Evolutionary conservation across 2,113 vertebrate genomes (phyloP).

Genomic region (Bambusicola thoracicus): DNA sequence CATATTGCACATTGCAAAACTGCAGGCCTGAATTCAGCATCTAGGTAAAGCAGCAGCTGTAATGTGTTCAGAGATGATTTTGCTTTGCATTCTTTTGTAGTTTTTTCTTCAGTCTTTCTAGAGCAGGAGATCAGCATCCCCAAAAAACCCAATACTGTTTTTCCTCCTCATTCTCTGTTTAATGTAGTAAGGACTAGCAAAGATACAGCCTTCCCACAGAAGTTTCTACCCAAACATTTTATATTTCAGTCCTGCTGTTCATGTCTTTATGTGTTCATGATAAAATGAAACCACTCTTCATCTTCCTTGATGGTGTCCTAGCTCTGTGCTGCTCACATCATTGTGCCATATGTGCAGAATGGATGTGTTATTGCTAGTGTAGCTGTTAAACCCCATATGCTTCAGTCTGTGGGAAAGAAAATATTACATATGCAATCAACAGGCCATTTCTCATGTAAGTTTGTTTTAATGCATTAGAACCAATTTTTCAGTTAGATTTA

Average conservation of each 20-base stretch:
- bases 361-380: constrained; percentile 47
- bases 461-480: not conserved
- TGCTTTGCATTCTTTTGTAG: not conserved
- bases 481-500: not conserved
- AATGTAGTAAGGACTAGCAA: not conserved
- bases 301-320: constrained; percentile 48
- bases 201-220: not conserved
- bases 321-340: constrained; percentile 52
- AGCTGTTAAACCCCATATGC: constrained; percentile 54
- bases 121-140: not conserved
- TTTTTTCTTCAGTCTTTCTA: not conserved
- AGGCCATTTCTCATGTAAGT: not conserved
- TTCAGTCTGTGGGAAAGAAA: constrained; percentile 39
- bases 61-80: not conserved
- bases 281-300: constrained; percentile 44
- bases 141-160: not conserved
- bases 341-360: constrained; percentile 57
- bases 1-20: not conserved
- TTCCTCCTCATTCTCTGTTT: not conserved
- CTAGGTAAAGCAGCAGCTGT: not conserved
- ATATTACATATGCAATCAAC: not conserved
- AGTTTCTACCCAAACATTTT: not conserved
- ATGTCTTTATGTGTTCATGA: not conserved
- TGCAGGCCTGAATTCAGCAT: not conserved
- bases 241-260: not conserved